A percentile compares a stretch with the other conserved stretches of the same genome.
phyloP scores from a whole-genome alignment of 2,797 vertebrate species.

The Amblyopsis hoosieri region DNA sequence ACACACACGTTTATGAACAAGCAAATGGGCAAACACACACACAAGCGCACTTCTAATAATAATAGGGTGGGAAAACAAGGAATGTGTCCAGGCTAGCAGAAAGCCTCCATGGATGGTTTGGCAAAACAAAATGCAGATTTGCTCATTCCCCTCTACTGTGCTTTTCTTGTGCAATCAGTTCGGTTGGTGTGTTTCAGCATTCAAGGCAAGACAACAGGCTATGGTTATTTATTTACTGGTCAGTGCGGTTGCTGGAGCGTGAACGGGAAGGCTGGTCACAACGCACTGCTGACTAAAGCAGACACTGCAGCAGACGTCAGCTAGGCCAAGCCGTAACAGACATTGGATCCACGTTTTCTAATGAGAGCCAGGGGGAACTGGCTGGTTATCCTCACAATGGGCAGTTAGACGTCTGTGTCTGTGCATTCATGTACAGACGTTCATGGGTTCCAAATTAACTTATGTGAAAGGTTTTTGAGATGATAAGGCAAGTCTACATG shows the following conservation, averaged over 20 bases:
- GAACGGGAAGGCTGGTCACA: conserved; percentile 51
- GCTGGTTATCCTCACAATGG: conserved; percentile 6
- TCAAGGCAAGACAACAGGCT: conserved; percentile 58
- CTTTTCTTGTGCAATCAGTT: conserved; percentile 55
- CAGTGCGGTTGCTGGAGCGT: conserved; percentile 55
- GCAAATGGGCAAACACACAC: conserved; percentile 6
- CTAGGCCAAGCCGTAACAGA: conserved; percentile 43
- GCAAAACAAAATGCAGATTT: conserved; percentile 52
- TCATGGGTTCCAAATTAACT: too few species aligned
- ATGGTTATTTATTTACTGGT: conserved; percentile 61
- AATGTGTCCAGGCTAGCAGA: conserved; percentile 79
- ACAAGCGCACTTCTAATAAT: conserved; percentile 67
- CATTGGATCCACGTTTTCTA: conserved; percentile 48
- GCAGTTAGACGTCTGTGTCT: neutral
- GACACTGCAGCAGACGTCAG: conserved; percentile 38
- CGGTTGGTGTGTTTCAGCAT: conserved; percentile 55
- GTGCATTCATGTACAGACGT: neutral
- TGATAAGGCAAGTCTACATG: neutral
- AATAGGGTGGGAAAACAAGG: conserved; percentile 69
- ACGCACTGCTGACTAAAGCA: conserved; percentile 59
- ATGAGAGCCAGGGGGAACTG: conserved; percentile 31
- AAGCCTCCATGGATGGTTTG: conserved; percentile 58
- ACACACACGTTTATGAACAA: conserved; percentile 16
- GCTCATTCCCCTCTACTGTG: conserved; percentile 51
- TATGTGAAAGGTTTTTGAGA: neutral